Percentiles rank a stretch among this genome's conserved stretches.
These are phyloP conservation scores for Mormyrus iriodes DNA, from an alignment of 2,113 vertebrate genomes.

Conservation along the genomic window DNA sequence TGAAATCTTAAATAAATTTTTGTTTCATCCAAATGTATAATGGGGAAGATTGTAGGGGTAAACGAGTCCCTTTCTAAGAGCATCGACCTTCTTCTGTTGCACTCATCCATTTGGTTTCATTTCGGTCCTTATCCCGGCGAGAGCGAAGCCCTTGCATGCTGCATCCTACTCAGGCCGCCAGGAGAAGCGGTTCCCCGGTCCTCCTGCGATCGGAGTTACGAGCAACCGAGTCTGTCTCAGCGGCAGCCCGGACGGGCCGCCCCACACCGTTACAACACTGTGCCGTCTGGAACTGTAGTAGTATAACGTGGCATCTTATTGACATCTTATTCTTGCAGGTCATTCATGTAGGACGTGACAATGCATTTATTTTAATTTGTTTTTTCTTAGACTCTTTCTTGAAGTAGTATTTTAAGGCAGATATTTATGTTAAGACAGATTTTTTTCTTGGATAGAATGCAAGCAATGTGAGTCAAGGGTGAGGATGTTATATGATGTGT, in stretches of 20 bases:
- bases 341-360: background rate
- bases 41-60: background rate
- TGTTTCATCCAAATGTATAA: background rate
- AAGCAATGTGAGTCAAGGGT: background rate
- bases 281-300: constrained; percentile 19
- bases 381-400: background rate
- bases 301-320: constrained; percentile 11
- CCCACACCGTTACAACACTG: constrained; percentile 22
- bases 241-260: background rate
- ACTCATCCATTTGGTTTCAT: background rate
- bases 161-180: constrained; percentile 51
- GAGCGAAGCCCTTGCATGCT: constrained; percentile 49
- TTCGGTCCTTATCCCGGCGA: background rate
- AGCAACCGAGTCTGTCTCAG: constrained; percentile 8
- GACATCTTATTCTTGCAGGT: background rate
- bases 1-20: background rate
- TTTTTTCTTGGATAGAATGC: background rate
- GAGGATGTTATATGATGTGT: background rate
- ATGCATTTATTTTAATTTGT: background rate
- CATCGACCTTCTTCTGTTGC: background rate
- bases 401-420: background rate
- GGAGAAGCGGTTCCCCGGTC: background rate
- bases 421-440: background rate
- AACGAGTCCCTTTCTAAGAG: background rate
- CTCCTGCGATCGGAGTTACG: background rate